These are phyloP conservation scores for Leptobrachium leishanense DNA, from an alignment of 2,113 vertebrate genomes.

Conservation along the genomic window DNA sequence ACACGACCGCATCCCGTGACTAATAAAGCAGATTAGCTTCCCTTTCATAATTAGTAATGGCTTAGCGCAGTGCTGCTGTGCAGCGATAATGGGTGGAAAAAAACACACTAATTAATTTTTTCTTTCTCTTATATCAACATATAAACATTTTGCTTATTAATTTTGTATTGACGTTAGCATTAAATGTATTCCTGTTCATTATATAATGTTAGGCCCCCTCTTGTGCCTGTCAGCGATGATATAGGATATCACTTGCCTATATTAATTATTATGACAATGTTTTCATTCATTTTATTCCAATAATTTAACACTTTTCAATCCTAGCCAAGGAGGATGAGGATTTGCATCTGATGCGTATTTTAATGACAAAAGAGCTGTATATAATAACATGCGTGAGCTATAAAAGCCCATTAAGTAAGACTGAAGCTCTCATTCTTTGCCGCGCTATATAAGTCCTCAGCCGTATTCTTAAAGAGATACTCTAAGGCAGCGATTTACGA, in stretches of 20 bases:
- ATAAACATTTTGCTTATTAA: background rate
- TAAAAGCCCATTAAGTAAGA: too few relatives aligned
- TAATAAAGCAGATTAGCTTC: slow-evolving; percentile 21
- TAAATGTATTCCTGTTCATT: background rate
- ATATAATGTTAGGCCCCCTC: background rate
- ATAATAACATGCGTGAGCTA: too few relatives aligned
- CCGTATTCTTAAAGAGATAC: too few relatives aligned
- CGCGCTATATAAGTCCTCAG: too few relatives aligned
- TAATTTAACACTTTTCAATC: too few relatives aligned
- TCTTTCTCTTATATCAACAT: background rate
- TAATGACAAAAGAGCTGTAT: too few relatives aligned
- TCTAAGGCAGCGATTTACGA: too few relatives aligned
- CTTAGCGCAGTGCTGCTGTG: slow-evolving; percentile 11
- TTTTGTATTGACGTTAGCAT: background rate
- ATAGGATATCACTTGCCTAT: background rate
- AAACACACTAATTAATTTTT: background rate
- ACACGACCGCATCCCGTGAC: background rate
- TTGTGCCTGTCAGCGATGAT: background rate
- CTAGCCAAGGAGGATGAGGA: too few relatives aligned
- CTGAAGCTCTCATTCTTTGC: too few relatives aligned
- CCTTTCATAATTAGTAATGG: slow-evolving; percentile 15
- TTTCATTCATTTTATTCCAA: background rate
- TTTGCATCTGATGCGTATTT: too few relatives aligned
- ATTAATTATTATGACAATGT: background rate
- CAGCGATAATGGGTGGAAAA: slow-evolving; percentile 1